These are phyloP conservation scores for Myiopsitta monachus DNA, from an alignment of 2,113 vertebrate species.

Conservation along the genomic window DNA sequence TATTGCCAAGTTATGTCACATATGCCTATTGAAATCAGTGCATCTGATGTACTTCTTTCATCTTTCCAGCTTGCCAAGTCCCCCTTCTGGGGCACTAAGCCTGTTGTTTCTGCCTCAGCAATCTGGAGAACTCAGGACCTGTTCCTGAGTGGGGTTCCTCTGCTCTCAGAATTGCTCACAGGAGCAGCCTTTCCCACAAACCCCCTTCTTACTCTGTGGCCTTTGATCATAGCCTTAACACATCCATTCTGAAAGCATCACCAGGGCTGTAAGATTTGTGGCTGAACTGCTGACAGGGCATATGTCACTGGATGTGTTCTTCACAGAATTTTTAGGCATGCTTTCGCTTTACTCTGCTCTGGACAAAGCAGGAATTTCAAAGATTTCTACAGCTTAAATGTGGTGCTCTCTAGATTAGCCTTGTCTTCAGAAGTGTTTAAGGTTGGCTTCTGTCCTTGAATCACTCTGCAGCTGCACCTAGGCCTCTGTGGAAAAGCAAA, in stretches of 20 bases:
- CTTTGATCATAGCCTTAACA: background rate
- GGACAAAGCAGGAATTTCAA: background rate
- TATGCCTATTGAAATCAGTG: background rate
- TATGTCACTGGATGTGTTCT: background rate
- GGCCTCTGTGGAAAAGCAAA: rapidly evolving
- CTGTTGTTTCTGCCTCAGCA: background rate
- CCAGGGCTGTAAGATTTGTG: background rate
- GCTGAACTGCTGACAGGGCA: background rate
- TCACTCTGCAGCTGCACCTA: background rate
- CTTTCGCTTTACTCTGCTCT: background rate
- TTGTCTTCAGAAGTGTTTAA: background rate
- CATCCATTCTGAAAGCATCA: background rate
- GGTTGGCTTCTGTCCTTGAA: background rate
- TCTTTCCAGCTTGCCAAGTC: background rate
- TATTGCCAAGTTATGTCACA: constrained; percentile 17
- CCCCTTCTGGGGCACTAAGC: background rate
- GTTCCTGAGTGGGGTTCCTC: background rate
- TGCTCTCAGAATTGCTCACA: background rate
- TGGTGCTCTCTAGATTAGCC: background rate
- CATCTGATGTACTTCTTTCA: background rate
- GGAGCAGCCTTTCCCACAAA: background rate
- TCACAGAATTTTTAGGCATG: background rate
- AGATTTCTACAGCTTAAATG: background rate
- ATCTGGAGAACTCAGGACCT: background rate
- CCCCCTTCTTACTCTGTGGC: background rate